A percentile compares a stretch with the other conserved stretches of the same genome.
These are phyloP conservation scores for Endomychus coccineus DNA, from an alignment of 2,888 invertebrate genomes.

Conservation along the genomic window DNA sequence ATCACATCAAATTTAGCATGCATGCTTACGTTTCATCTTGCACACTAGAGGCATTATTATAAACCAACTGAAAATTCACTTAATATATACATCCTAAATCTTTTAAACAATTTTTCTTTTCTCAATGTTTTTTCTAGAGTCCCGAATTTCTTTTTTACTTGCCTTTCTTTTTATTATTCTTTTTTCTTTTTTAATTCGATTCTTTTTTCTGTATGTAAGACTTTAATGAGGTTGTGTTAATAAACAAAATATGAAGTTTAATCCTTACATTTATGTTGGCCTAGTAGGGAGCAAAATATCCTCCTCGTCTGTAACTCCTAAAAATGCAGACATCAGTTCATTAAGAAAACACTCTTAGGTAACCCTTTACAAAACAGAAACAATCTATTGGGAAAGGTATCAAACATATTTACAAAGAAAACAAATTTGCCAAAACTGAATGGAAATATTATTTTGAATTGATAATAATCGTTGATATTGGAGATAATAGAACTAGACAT, in stretches of 20 bases:
- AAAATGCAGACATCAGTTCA: constrained; percentile 46
- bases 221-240: constrained; percentile 35
- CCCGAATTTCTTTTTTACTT: constrained; percentile 14
- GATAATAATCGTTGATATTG: too few relatives aligned
- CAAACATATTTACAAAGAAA: too few relatives aligned
- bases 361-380: constrained; percentile 13
- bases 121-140: constrained; percentile 11
- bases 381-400: too few relatives aligned
- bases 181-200: constrained; percentile 13
- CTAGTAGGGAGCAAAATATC: constrained; percentile 63
- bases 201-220: constrained; percentile 29
- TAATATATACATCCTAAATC: constrained; percentile 6
- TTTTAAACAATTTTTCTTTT: constrained; percentile 18
- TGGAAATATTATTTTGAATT: too few relatives aligned
- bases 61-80: not conserved
- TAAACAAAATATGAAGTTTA: constrained; percentile 12
- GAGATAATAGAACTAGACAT: too few relatives aligned
- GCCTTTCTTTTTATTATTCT: constrained; percentile 18
- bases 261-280: constrained; percentile 20
- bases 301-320: constrained; percentile 64
- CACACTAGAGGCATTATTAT: constrained; percentile 5
- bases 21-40: constrained; percentile 6
- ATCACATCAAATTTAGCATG: constrained; percentile 3
- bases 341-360: constrained; percentile 27
- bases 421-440: too few relatives aligned